These are phyloP conservation scores for Marasmarcha lunaedactyla DNA, from an alignment of 2,888 invertebrate genomes.

Conservation along the genomic window DNA sequence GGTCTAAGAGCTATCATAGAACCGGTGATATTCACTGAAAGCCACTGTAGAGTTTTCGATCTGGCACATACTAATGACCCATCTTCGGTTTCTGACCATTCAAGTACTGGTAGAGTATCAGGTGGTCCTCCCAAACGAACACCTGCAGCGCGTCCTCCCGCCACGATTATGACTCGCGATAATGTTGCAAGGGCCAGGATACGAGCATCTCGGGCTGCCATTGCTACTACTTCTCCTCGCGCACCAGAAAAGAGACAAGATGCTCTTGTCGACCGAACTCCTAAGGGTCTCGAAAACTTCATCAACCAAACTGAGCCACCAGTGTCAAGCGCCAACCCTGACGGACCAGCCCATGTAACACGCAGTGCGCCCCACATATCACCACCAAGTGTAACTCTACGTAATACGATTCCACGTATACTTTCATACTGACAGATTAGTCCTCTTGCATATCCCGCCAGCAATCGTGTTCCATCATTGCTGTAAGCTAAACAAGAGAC, in stretches of 20 bases:
- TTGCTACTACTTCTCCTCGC: conserved; percentile 82
- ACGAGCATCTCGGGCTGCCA: conserved; percentile 53
- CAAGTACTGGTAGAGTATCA: conserved; percentile 87
- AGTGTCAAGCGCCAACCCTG: conserved; percentile 78
- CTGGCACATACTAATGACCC: conserved; percentile 92
- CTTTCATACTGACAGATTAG: conserved; percentile 93
- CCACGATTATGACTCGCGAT: conserved; percentile 79
- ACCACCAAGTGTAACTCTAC: conserved; percentile 56
- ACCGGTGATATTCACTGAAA: conserved; percentile 74
- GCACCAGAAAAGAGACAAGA: conserved; percentile 97
- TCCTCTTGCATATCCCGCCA: conserved; percentile 82
- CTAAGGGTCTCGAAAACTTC: conserved; percentile 88
- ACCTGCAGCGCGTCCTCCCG: conserved; percentile 50
- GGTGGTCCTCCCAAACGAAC: conserved; percentile 78
- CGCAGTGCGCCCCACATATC: conserved; percentile 58
- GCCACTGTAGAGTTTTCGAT: conserved; percentile 86
- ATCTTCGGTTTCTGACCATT: conserved; percentile 82
- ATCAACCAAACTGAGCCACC: conserved; percentile 97
- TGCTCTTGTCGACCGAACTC: conserved; percentile 88
- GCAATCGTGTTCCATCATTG: conserved; percentile 84
- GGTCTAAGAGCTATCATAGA: conserved; percentile 65
- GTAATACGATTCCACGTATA: conserved; percentile 68
- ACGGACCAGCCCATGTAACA: conserved; percentile 58
- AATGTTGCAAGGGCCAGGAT: conserved; percentile 94
- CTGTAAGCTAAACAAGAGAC: conserved; percentile 89